Evolutionary conservation across 1,140 invertebrate species (phyloP).

Genomic region (Pinna nobilis): DNA sequence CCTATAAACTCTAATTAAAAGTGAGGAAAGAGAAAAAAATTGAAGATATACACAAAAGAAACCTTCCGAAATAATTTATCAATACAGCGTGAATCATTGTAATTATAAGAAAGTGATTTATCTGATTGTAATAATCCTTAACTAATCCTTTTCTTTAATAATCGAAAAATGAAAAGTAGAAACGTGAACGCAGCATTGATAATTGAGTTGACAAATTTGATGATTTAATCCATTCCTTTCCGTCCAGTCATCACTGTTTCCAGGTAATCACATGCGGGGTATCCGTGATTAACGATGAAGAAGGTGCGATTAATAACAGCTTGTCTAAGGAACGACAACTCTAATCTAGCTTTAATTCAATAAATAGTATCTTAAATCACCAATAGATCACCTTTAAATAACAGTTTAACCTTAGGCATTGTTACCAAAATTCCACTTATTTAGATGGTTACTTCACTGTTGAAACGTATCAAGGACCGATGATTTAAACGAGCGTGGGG

Average conservation of each 20-base stretch:
- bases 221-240: conserved; percentile 13
- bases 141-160: conserved; percentile 9
- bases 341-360: conserved; percentile 16
- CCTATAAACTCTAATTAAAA: no score
- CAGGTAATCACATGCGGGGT: not conserved
- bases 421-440: no score
- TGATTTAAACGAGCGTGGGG: no score
- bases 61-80: no score
- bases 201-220: conserved; percentile 21
- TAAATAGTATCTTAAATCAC: conserved; percentile 18
- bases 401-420: no score
- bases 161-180: conserved; percentile 17
- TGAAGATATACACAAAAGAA: no score
- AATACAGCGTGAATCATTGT: conserved; percentile 21
- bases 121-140: conserved; percentile 8
- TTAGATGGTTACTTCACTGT: no score
- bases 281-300: conserved; percentile 1
- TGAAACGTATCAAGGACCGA: no score
- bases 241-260: not conserved
- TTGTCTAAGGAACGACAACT: conserved; percentile 24
- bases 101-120: conserved; percentile 26
- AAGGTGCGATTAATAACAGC: conserved; percentile 25
- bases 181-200: conserved; percentile 11
- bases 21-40: no score
- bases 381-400: conserved; percentile 8